phyloP scores from a whole-genome alignment of 1,140 invertebrate species.

The Lasioglossum albipes region DNA sequence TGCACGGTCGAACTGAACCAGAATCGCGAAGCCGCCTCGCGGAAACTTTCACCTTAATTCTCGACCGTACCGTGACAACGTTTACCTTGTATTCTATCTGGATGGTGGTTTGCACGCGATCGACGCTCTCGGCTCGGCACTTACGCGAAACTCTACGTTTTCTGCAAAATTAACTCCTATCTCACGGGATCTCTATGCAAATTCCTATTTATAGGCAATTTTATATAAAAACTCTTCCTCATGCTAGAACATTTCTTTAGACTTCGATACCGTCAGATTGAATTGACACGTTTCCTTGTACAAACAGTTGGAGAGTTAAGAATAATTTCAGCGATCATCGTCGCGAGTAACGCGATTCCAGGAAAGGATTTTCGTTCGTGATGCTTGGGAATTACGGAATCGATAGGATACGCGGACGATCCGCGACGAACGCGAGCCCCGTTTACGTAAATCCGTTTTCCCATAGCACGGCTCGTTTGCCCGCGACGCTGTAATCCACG shows the following conservation, averaged over 20 bases:
- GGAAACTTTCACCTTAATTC: conserved; percentile 35
- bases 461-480: conserved; percentile 45
- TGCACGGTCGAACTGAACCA: background rate
- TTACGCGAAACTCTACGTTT: background rate
- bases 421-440: background rate
- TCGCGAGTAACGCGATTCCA: no score
- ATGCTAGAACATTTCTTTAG: no score
- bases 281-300: no score
- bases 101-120: conserved; percentile 22
- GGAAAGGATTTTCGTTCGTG: background rate
- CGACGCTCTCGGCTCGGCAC: background rate
- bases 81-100: conserved; percentile 12
- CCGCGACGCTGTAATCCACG: conserved; percentile 28
- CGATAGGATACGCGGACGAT: conserved; percentile 9
- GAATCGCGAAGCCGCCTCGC: background rate
- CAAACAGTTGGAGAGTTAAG: no score
- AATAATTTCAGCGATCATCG: no score
- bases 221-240: no score
- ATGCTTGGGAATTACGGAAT: conserved; percentile 4
- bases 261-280: no score
- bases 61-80: background rate
- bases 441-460: conserved; percentile 49
- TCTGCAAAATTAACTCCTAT: no score
- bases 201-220: no score
- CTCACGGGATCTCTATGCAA: no score